phyloP scores from a whole-genome alignment of 1,140 invertebrate species.

The Bombus waltoni region DNA sequence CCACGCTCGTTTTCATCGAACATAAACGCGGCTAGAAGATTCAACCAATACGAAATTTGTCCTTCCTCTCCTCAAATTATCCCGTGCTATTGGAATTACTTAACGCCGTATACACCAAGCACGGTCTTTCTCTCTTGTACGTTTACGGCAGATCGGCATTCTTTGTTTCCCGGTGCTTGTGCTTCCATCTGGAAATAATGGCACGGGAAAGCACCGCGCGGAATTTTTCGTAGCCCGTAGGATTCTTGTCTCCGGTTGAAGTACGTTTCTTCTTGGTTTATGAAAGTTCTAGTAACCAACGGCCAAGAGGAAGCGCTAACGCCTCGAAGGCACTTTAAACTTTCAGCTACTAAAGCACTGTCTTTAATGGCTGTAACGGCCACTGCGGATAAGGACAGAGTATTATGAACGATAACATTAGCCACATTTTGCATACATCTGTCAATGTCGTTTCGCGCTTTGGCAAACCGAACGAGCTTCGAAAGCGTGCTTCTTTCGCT shows the following conservation, averaged over 20 bases:
- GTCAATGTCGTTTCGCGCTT: not conserved
- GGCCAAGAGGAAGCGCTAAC: conserved; percentile 39
- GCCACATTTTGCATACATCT: not conserved
- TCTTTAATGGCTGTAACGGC: conserved; percentile 47
- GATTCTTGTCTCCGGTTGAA: conserved; percentile 30
- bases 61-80: not conserved
- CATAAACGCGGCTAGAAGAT: not conserved
- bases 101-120: not conserved
- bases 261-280: conserved; percentile 51
- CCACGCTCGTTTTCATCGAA: not conserved
- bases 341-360: conserved; percentile 48
- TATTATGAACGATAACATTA: conserved; percentile 21
- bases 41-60: not conserved
- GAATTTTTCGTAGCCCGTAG: conserved; percentile 31
- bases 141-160: not conserved
- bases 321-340: conserved; percentile 61
- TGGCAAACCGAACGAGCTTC: not conserved
- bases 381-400: conserved; percentile 9
- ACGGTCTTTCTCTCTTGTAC: too few relatives aligned
- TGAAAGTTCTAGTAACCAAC: conserved; percentile 60
- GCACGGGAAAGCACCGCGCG: not conserved
- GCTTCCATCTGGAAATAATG: conserved; percentile 6
- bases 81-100: not conserved
- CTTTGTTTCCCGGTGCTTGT: not conserved
- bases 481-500: not conserved